Conservation (phyloP, 64 coral and sea anemone species). For the Pachyseris speciosa region DNA sequence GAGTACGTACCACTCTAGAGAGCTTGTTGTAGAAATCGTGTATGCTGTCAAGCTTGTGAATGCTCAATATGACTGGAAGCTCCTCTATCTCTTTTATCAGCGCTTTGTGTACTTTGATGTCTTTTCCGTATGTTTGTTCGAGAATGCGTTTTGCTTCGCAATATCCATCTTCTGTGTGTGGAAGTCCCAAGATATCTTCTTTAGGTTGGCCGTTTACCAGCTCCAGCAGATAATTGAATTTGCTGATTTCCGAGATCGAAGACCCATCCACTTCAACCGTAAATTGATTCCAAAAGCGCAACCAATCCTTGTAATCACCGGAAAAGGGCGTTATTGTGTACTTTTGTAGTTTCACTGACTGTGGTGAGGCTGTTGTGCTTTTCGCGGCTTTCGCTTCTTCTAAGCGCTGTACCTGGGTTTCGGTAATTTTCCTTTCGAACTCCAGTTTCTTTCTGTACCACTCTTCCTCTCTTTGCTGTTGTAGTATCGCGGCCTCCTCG, state of each 20-base stretch:
- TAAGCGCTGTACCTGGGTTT: too few relatives aligned
- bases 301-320: constrained; percentile 76
- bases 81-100: constrained; percentile 75
- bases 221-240: constrained; percentile 72
- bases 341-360: constrained; percentile 77
- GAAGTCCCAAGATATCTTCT: constrained; percentile 52
- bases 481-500: too few relatives aligned
- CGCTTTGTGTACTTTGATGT: constrained; percentile 65
- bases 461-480: constrained; percentile 45
- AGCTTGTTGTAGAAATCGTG: constrained; percentile 50
- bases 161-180: too few relatives aligned
- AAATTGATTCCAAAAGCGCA: constrained; percentile 81
- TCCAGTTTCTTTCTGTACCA: constrained; percentile 43
- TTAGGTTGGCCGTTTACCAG: constrained; percentile 29
- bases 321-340: constrained; percentile 67
- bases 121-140: constrained; percentile 60
- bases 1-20: constrained; percentile 16
- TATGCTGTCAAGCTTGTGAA: not conserved
- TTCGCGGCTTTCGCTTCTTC: not conserved
- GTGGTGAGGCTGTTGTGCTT: constrained; percentile 1
- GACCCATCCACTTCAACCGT: constrained; percentile 65
- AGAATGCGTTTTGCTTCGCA: constrained; percentile 68
- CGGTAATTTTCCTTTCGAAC: constrained; percentile 11
- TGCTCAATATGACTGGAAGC: too few relatives aligned
- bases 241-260: constrained; percentile 71